These are phyloP conservation scores for Drosophila glabriapex DNA, from an alignment of 2,888 invertebrate species.

Conservation along the genomic window DNA sequence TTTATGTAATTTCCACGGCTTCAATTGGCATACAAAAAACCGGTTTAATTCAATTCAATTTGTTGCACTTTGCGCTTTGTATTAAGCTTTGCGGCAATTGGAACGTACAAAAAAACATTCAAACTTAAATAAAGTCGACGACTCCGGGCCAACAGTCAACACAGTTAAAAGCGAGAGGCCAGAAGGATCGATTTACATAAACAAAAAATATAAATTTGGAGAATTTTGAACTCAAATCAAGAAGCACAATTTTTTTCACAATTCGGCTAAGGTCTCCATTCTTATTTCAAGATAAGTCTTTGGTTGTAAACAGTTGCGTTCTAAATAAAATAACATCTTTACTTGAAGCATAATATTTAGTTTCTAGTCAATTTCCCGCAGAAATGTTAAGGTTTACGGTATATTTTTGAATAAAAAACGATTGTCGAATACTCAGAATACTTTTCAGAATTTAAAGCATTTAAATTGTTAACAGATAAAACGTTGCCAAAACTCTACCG, in stretches of 20 bases:
- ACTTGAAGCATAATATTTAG: neutral
- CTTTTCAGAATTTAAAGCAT: neutral
- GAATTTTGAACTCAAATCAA: neutral
- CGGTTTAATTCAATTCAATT: constrained; percentile 24
- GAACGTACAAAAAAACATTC: neutral
- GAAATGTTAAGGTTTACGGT: too few relatives aligned
- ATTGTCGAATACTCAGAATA: neutral
- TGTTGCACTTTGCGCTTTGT: neutral
- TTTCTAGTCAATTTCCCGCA: too few relatives aligned
- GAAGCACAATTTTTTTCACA: neutral
- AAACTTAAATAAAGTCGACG: neutral
- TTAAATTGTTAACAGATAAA: neutral
- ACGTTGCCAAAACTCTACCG: neutral
- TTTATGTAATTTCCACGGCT: constrained; percentile 33
- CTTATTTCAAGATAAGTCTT: neutral
- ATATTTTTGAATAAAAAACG: too few relatives aligned
- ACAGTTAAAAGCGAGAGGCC: neutral
- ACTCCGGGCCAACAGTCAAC: neutral
- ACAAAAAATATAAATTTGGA: neutral
- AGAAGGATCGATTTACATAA: neutral
- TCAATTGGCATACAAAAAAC: constrained; percentile 29
- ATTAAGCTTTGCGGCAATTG: constrained; percentile 2
- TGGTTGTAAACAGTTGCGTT: neutral
- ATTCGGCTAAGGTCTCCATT: neutral
- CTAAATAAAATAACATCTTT: neutral